A percentile compares a stretch with the other conserved stretches of the same genome.
Evolutionary conservation across 1,140 invertebrate species (phyloP).

Genomic region (Platyscapa corneri): DNA sequence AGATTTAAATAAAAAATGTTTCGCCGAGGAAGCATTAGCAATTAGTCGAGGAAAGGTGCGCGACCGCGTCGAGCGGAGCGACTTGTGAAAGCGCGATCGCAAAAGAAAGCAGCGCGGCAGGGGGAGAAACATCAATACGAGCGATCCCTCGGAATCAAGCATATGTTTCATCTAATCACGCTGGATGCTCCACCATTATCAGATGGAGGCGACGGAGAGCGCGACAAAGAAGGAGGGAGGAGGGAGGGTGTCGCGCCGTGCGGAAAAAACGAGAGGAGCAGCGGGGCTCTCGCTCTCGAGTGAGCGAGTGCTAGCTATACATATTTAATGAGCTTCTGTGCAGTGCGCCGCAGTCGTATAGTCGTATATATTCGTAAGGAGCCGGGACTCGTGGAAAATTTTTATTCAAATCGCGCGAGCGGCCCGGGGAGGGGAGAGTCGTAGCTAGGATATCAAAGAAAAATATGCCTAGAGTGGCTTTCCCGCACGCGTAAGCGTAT

Average conservation of each 20-base stretch:
- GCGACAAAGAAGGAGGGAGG: background rate
- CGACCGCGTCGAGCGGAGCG: background rate
- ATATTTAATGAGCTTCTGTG: slow-evolving; percentile 68
- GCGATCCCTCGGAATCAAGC: slow-evolving; percentile 39
- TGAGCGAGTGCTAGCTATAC: slow-evolving; percentile 62
- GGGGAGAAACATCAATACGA: background rate
- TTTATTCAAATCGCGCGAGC: slow-evolving; percentile 67
- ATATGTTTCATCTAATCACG: slow-evolving; percentile 58
- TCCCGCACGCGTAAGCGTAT: slow-evolving; percentile 67
- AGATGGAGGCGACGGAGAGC: slow-evolving; percentile 47
- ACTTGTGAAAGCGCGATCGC: slow-evolving; percentile 29
- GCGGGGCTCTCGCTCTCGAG: slow-evolving; percentile 53
- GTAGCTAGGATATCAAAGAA: slow-evolving; percentile 67
- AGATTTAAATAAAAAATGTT: no score
- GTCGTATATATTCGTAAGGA: slow-evolving; percentile 27
- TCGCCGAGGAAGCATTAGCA: no score
- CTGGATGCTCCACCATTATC: slow-evolving; percentile 55
- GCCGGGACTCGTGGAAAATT: slow-evolving; percentile 56
- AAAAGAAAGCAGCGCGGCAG: slow-evolving; percentile 32
- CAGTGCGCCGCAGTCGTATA: slow-evolving; percentile 37
- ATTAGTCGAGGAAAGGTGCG: no score
- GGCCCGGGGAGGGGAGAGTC: background rate
- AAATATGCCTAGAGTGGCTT: slow-evolving; percentile 63
- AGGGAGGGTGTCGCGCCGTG: slow-evolving; percentile 20
- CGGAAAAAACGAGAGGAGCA: slow-evolving; percentile 16